These are phyloP conservation scores for Drosophila lacicola DNA, from an alignment of 2,888 invertebrate species.

Conservation along the genomic window DNA sequence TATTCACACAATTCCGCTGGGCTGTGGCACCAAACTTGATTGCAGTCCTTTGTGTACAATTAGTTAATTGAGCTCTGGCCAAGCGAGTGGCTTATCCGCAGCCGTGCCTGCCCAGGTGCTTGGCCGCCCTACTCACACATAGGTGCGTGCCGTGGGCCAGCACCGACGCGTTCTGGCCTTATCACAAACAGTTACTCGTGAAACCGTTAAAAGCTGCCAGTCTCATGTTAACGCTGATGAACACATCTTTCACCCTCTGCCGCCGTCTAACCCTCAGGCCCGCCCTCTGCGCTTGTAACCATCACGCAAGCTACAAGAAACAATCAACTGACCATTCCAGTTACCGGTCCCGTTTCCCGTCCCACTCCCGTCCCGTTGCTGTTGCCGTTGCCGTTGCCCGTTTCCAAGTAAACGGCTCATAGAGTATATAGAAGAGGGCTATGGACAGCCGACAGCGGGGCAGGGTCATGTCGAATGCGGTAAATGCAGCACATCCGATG, in stretches of 20 bases:
- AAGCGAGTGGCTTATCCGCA: constrained; percentile 40
- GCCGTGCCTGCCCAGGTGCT: constrained; percentile 10
- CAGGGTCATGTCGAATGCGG: constrained; percentile 70
- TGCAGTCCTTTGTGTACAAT: constrained; percentile 72
- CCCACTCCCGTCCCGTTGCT: not conserved
- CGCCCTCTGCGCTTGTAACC: constrained; percentile 18
- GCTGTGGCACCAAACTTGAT: constrained; percentile 45
- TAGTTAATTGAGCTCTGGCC: constrained; percentile 73
- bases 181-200: constrained; percentile 58
- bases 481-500: constrained; percentile 77
- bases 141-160: constrained; percentile 43
- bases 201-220: constrained; percentile 65
- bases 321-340: constrained; percentile 57
- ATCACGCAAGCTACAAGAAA: constrained; percentile 61
- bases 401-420: constrained; percentile 39
- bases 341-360: constrained; percentile 6
- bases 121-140: not conserved
- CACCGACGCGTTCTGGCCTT: constrained; percentile 28
- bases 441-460: constrained; percentile 34
- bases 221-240: constrained; percentile 63
- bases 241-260: constrained; percentile 43
- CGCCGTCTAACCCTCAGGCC: not conserved
- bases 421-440: constrained; percentile 13
- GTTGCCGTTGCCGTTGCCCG: not conserved
- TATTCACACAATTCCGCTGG: constrained; percentile 40